Evolutionary conservation across 2,888 invertebrate genomes (phyloP).

Genomic region (Disparrhopalites patrizii): DNA sequence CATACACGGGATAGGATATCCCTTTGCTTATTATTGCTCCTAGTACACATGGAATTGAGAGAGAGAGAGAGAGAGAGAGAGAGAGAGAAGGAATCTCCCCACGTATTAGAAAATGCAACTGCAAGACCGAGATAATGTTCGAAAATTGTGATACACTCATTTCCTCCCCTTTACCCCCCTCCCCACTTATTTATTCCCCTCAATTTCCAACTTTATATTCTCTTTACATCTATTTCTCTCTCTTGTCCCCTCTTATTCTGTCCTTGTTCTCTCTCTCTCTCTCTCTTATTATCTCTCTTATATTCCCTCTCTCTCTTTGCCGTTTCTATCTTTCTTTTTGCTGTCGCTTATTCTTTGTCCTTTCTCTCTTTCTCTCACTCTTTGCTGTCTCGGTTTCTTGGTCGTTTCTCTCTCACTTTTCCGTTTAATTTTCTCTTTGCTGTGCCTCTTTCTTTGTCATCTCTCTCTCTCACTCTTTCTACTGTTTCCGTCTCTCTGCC

Average conservation of each 20-base stretch:
- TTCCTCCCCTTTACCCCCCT: neutral
- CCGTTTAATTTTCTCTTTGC: neutral
- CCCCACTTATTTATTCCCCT: neutral
- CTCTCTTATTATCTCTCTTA: constrained; percentile 2
- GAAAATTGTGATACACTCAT: constrained; percentile 17
- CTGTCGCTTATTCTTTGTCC: neutral
- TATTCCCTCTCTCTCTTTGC: neutral
- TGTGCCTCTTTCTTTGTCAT: neutral
- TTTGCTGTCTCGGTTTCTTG: no score
- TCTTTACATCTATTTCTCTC: neutral
- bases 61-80: no score
- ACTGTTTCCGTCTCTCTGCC: neutral
- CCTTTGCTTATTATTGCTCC: no score
- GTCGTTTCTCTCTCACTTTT: no score
- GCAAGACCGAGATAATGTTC: constrained; percentile 19
- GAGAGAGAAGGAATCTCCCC: no score
- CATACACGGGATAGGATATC: neutral
- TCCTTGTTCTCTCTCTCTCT: no score
- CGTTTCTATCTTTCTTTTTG: neutral
- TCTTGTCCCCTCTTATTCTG: no score
- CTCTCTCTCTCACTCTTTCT: neutral
- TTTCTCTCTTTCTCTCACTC: neutral
- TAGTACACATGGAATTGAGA: no score
- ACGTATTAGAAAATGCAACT: constrained; percentile 1
- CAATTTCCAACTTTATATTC: neutral